Conservation (phyloP, 2,797 vertebrate species). For the Amblyraja radiata region DNA sequence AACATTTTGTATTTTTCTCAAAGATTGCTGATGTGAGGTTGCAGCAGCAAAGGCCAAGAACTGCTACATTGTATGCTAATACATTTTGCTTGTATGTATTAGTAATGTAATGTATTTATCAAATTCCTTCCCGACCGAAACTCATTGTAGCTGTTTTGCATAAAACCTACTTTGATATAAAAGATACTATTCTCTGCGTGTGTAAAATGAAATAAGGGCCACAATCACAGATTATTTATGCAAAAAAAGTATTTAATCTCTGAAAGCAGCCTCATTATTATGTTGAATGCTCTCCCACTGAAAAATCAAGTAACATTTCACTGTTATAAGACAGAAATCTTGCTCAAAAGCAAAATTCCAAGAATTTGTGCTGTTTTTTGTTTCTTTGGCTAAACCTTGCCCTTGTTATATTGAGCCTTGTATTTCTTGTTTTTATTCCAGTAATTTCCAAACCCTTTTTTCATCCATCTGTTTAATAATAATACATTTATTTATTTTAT, state of each 20-base stretch:
- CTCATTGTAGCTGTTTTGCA: background rate
- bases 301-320: background rate
- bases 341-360: no score
- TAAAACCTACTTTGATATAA: background rate
- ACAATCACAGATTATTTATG: background rate
- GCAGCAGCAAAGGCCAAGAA: background rate
- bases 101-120: slow-evolving; percentile 9
- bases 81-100: background rate
- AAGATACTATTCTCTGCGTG: background rate
- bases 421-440: background rate
- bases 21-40: background rate
- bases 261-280: background rate
- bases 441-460: background rate
- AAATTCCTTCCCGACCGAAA: background rate
- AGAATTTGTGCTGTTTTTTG: no score
- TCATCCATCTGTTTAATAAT: background rate
- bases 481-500: no score
- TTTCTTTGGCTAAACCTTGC: background rate
- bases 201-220: background rate
- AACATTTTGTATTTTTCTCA: background rate
- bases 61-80: slow-evolving; percentile 13
- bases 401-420: background rate
- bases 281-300: background rate
- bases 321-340: background rate
- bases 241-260: background rate